These are phyloP conservation scores for Mechanitis messenoides DNA, from an alignment of 2,888 invertebrate species.

Conservation along the genomic window DNA sequence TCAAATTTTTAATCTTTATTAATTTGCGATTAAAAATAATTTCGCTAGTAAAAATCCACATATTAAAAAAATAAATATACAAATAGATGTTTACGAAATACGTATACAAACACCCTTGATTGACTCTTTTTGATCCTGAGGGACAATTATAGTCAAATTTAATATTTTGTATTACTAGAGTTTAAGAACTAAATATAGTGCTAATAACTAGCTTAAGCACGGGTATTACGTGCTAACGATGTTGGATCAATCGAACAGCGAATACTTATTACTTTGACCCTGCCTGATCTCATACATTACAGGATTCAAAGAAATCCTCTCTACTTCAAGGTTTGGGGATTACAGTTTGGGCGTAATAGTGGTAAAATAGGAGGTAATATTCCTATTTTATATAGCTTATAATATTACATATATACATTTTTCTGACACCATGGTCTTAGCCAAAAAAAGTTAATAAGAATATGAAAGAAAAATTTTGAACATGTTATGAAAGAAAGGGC, in stretches of 20 bases:
- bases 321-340: conserved; percentile 12
- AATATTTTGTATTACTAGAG: too few species aligned
- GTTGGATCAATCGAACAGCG: conserved; percentile 19
- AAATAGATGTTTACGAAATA: too few species aligned
- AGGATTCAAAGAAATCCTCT: conserved; percentile 23
- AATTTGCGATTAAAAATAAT: too few species aligned
- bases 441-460: background rate
- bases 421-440: background rate
- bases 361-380: background rate
- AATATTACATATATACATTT: background rate
- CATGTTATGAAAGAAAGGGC: background rate
- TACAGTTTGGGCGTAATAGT: background rate
- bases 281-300: conserved; percentile 18
- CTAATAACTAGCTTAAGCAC: too few species aligned
- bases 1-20: too few species aligned
- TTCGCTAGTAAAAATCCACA: too few species aligned
- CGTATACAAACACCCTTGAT: too few species aligned
- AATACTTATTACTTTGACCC: conserved; percentile 23
- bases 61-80: too few species aligned
- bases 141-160: too few species aligned
- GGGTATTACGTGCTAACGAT: conserved; percentile 3
- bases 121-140: too few species aligned
- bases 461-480: background rate
- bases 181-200: too few species aligned
- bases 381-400: background rate